phyloP scores from a whole-genome alignment of 1,140 invertebrate genomes.

The Meteorus sp. region DNA sequence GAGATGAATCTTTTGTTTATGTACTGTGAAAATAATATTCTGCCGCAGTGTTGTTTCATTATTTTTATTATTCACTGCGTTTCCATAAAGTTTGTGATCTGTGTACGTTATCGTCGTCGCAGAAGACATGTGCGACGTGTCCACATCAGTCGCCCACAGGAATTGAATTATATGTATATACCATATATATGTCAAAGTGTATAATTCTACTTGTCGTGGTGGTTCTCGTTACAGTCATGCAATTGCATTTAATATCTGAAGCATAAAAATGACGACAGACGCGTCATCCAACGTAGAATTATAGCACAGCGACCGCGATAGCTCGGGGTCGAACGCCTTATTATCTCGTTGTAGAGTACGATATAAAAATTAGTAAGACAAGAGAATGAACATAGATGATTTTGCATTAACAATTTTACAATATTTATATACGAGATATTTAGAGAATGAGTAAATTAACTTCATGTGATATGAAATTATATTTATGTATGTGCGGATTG shows the following conservation, averaged over 20 bases:
- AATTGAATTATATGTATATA: background rate
- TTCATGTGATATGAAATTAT: too few relatives aligned
- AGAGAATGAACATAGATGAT: constrained; percentile 33
- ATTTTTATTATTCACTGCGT: background rate
- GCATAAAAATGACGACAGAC: background rate
- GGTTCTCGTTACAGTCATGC: background rate
- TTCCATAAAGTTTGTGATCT: background rate
- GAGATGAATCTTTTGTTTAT: too few relatives aligned
- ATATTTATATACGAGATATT: too few relatives aligned
- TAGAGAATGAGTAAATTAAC: too few relatives aligned
- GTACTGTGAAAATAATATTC: too few relatives aligned
- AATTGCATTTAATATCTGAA: background rate
- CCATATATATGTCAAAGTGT: too few relatives aligned
- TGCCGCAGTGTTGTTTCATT: background rate
- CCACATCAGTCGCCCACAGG: background rate
- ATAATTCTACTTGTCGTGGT: background rate
- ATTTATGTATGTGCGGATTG: too few relatives aligned
- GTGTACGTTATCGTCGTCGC: background rate
- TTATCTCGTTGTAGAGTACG: constrained; percentile 34
- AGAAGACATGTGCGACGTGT: background rate
- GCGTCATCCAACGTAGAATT: constrained; percentile 36
- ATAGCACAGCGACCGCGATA: constrained; percentile 39
- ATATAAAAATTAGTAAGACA: constrained; percentile 22
- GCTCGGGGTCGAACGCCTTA: constrained; percentile 41
- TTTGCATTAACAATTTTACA: constrained; percentile 11